Evolutionary conservation across 2,888 invertebrate species (phyloP), one percentile per base, ranked within the genome.

Genomic region (Meloe dianella): DNA sequence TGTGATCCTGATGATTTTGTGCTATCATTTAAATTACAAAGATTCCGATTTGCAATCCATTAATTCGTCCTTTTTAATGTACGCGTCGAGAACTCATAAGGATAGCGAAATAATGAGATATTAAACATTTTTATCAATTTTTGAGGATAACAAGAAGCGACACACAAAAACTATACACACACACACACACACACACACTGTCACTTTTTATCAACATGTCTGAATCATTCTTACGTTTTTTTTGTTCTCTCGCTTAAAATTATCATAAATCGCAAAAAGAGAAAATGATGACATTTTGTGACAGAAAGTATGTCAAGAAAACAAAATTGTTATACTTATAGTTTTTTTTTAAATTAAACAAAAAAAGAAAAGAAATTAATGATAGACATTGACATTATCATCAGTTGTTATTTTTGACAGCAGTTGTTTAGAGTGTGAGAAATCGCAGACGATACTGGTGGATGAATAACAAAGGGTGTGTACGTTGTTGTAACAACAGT

Each of bases 401-500:
- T 41, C 17, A n/a, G 41, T n/a, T 41, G 17, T 41, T 41, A 41
- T 41, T 41, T 41, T 41, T 7, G 41, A 41, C n/a, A n/a, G 41
- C 41, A 4, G 41, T 38, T 38, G 38, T 41, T 41, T 27, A 1
- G 59, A 60, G 54, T 60, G 66, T 30, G 30, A 60, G 66, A 38
- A 57, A 32, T 57, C 57, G 57, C 29, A 57, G 57, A 32, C 57
- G 57, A 32, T 32, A 32, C 17, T 29, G 29, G 29, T 20, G 66
- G 41, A 41, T 41, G 41, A 41, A 41, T 41, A 57, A 66, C 62
- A 62, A 62, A 66, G 62, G 61, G 62, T 66, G 62, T 57, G 61
- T 57, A 22, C 22, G 27, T 35, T 12, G 14, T 35, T 35, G 38
- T 60, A 59, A 64, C 60, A 64, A 56, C 35, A 32, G 32, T 54